A percentile compares a stretch with the other conserved stretches of the same genome.
phyloP scores from a whole-genome alignment of 2,113 vertebrate genomes.

The Corythaeola cristata region DNA sequence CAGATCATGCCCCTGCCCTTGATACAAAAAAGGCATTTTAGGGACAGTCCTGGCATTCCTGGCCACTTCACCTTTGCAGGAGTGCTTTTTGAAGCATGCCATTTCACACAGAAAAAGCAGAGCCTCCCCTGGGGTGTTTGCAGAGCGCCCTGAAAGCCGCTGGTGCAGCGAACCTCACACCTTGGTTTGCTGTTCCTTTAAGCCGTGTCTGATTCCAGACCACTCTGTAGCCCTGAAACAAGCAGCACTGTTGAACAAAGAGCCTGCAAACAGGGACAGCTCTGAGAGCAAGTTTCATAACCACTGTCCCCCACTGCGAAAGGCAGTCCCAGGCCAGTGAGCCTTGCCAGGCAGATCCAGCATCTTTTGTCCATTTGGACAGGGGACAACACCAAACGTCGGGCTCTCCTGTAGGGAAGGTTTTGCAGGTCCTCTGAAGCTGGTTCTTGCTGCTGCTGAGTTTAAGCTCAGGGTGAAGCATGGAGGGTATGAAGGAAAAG shows the following conservation, averaged over 20 bases:
- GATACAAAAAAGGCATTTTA: background rate
- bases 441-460: background rate
- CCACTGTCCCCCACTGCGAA: background rate
- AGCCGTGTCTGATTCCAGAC: background rate
- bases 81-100: background rate
- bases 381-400: background rate
- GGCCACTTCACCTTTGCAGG: background rate
- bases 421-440: conserved; percentile 12
- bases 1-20: background rate
- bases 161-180: background rate
- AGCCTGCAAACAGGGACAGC: conserved; percentile 24
- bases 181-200: background rate
- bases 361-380: conserved; percentile 50
- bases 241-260: background rate
- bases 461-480: background rate
- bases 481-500: background rate
- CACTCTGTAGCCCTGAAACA: background rate
- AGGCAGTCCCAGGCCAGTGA: background rate
- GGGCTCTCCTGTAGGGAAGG: background rate
- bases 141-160: background rate
- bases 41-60: background rate
- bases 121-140: background rate
- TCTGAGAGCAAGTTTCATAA: conserved; percentile 34
- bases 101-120: background rate
- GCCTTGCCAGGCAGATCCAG: conserved; percentile 13